These are phyloP conservation scores for Notoglanidium macrostoma DNA, from an alignment of 2,797 vertebrate genomes.

Conservation along the genomic window DNA sequence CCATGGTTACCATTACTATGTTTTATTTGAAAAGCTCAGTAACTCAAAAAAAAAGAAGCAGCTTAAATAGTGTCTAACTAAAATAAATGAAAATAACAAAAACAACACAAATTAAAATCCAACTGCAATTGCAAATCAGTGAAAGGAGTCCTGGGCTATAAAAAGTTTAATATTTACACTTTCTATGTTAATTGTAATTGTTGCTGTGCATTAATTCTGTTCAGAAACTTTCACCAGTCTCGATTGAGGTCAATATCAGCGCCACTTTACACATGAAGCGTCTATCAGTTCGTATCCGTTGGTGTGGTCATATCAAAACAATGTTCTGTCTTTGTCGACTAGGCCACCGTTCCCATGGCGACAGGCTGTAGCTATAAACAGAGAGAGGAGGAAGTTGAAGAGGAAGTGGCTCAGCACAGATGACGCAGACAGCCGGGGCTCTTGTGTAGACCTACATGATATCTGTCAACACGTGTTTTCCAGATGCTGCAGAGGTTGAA, in stretches of 20 bases:
- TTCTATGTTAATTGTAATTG: not conserved
- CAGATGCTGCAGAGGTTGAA: constrained; percentile 32
- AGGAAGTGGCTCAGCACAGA: constrained; percentile 45
- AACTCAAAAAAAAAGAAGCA: not conserved
- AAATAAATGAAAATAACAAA: not conserved
- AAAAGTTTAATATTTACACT: not conserved
- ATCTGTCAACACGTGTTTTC: constrained; percentile 28
- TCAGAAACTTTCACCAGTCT: not conserved
- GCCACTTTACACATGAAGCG: not conserved
- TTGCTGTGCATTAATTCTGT: not conserved
- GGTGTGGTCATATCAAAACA: constrained; percentile 37
- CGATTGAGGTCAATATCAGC: not conserved
- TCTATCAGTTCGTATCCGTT: constrained; percentile 39
- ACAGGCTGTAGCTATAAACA: constrained; percentile 60
- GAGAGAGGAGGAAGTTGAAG: constrained; percentile 65
- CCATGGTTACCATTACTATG: too few relatives aligned
- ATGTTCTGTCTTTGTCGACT: constrained; percentile 36
- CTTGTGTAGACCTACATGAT: constrained; percentile 41
- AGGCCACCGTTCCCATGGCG: constrained; percentile 58
- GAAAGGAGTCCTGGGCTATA: not conserved
- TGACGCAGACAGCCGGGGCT: constrained; percentile 47
- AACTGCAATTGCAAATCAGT: not conserved
- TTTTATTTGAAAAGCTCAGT: not conserved
- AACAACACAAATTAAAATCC: not conserved
- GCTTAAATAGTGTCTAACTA: not conserved